A percentile compares a stretch with the other conserved stretches of the same genome.
phyloP scores from a whole-genome alignment of 2,888 invertebrate genomes.

The Pyrgus malvae region DNA sequence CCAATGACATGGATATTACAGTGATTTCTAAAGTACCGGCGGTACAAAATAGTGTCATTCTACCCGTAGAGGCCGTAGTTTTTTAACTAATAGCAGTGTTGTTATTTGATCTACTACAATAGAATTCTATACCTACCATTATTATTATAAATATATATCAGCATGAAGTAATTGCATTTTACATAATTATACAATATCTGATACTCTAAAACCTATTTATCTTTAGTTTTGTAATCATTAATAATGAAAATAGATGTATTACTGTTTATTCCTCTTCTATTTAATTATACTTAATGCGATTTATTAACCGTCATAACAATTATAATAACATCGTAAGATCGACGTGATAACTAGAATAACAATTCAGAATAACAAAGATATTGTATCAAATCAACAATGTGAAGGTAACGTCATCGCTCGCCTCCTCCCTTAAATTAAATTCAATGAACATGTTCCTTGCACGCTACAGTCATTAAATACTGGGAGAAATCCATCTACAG shows the following conservation, averaged over 20 bases:
- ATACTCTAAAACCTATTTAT: background rate
- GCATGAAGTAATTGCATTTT: too few relatives aligned
- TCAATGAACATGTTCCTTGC: conserved; percentile 9
- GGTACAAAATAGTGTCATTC: background rate
- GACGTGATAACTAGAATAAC: too few relatives aligned
- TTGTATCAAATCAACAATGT: background rate
- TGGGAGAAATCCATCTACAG: too few relatives aligned
- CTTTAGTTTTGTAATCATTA: background rate
- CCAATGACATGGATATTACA: background rate
- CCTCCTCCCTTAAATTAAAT: conserved; percentile 2
- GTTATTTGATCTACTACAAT: too few relatives aligned
- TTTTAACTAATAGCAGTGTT: too few relatives aligned
- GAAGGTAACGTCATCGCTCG: background rate
- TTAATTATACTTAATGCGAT: too few relatives aligned
- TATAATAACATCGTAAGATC: background rate
- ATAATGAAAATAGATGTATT: background rate
- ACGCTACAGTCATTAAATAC: background rate
- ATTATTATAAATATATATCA: too few relatives aligned
- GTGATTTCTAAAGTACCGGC: background rate
- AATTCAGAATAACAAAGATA: background rate
- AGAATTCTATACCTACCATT: too few relatives aligned
- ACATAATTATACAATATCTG: too few relatives aligned
- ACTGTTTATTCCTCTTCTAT: too few relatives aligned
- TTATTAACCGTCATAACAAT: background rate
- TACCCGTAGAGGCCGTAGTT: background rate